Evolutionary conservation across 2,888 invertebrate genomes (phyloP), one percentile per base, ranked within the genome.

Genomic region (Rotaria magnacalcarata): DNA sequence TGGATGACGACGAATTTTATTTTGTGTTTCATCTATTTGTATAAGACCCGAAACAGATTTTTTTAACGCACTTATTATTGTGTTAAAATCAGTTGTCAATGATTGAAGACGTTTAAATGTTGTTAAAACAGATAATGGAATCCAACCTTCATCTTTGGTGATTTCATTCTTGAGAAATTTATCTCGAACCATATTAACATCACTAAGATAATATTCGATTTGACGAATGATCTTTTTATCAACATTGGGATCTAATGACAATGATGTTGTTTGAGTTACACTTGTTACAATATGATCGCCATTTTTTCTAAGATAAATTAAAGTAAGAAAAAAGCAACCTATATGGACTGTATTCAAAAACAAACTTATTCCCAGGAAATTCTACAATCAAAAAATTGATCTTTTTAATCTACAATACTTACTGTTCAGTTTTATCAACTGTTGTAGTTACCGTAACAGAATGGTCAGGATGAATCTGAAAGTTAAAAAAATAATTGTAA

Each of bases 101-200:
- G 93, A 84, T 87, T 90, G 90, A 85, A 98, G 93, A 43, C 97
- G 93, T 91, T 97, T 96, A 91, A 98, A 99, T 87, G 94, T 96
- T 84, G 95, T 92, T 91, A 99, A 93, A 0, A 95, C 93, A 0
- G 94, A 93, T 84, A 98, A 90, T 0, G 95, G 93, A 41, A 99
- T 93, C 98, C 98, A 93, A 88, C 92, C 97, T 86, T 96, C 95
- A 88, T 96, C 95, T 88, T 95, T 92, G 88, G 94, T 94, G 1
- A 95, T 93, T 91, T 96, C 94, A 87, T 95, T 95, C 89, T 94
- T 93, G n/a, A 99, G 92, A 90, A 97, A 99, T 91, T 95, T 96
- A 90, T 99, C 98, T 87, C 95, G 93, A 0, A 94, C 94, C 85
- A 99, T 92, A 92, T 99, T 99, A 10, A 94, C 93, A 91, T 99